Base-by-base conservation (phyloP, 1,140 invertebrate genomes). In the Dreissena rostriformis region DNA sequence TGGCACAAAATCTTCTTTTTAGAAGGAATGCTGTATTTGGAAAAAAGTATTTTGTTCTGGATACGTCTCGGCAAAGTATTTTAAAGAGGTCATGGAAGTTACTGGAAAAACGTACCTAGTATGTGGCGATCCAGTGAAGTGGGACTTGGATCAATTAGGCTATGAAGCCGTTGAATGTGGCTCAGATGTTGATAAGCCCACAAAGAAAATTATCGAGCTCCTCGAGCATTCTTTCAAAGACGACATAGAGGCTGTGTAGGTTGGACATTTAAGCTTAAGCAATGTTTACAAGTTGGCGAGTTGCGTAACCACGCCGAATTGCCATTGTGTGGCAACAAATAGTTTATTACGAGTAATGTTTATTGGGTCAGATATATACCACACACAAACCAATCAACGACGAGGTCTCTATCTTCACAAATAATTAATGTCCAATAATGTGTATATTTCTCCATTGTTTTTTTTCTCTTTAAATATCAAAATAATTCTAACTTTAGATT, bases 111-210 rank as follows among this genome's bases (percentile, higher is more conserved):
- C 90, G 22, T 92, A 92, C 68, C 28, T 90, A 15, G 82, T 90
- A 24, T 93, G 93, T 2, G 86, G 86, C 67, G 87, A 88, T 71
- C 94, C 93, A 0, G 89, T 94, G 77, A 83, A 87, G n/a, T 88
- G 92, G 61, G 94, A 94, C 85, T 82, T 94, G 65, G 86, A 89
- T 53, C 77, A 92, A 49, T 39, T 91, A 19, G 90, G 89, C 17
- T 90, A 94, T 49, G 86, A 88, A 29, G 84, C 88, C 75, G 90
- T 93, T 81, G 94, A 94, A 2, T 74, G 89, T 76, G 94, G 93
- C n/a, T 75, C 85, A 12, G 91, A 92, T 82, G 81, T 85, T 17
- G 90, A 91, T 55, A 66, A 61, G 26, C 70, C 87, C 11, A 78
- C 87, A 22, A 61, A 55, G 17, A 63, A 86, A 29, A 68, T 82